Evolutionary conservation across 2,113 vertebrate genomes (phyloP), one percentile per base, ranked within the genome.

Genomic region (Acrocephalus kingi): DNA sequence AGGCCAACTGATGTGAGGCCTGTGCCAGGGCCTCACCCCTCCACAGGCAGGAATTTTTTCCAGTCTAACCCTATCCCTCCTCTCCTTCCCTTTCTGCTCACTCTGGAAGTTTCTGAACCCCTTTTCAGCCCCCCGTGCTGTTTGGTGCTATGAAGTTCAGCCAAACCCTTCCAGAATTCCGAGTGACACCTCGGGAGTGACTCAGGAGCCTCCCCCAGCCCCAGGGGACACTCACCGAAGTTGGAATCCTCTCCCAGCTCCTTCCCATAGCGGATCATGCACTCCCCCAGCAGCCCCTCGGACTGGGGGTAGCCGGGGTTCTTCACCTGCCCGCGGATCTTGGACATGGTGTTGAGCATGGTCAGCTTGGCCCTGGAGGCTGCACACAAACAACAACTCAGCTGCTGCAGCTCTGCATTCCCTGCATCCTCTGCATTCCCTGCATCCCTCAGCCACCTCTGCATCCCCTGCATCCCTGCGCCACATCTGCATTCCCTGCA

Each of bases 261-360:
- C 62, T 98, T 98, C 23, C 99, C 99, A 0, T 98, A 99, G 31
- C 99, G 99, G 95, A 97, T 94, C 99, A 99, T 99, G 94, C 99
- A 98, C 94, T 99, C 99, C 51, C 99, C 99, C 31, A 99, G 98
- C 79, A 99, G 98, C 64, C 99, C 99, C 95, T 99, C 99, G 0
- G 99, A 98, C 97, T 99, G 99, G 0, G 99, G 99, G 97, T 99
- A 99, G 7, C 99, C 99, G 0, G 99, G 99, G 73, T 97, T 99
- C 97, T 99, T 99, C 97, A 99, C 99, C 97, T 99, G 99, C 72
- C 99, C 99, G 0, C 99, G 98, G 97, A 99, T 99, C 98, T 99
- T 99, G 7, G 99, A 99, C 98, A 99, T 98, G 0, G 99, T 99
- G 98, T 99, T 99, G 49, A 99, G 97, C 99, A 99, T 99, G 27